These are phyloP conservation scores for Petrophora chlorosata DNA, from an alignment of 2,888 invertebrate species.

Conservation along the genomic window DNA sequence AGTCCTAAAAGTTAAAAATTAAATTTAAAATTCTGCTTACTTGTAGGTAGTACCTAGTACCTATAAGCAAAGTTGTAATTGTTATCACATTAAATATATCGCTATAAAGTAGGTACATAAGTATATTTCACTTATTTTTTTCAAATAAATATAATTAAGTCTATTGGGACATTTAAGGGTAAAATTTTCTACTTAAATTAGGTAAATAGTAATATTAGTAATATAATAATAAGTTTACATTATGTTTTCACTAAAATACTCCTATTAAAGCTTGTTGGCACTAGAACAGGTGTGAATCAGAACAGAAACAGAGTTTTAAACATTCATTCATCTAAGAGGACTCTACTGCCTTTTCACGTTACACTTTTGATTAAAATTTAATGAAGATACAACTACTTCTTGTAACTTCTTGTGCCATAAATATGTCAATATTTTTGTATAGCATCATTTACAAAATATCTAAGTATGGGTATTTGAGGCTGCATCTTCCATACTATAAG, in stretches of 20 bases:
- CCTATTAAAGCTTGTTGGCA: constrained; percentile 21
- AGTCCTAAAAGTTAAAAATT: not conserved
- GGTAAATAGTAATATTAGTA: constrained; percentile 16
- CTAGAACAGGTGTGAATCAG: not conserved
- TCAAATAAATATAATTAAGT: constrained; percentile 5
- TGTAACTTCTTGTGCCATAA: too few species aligned
- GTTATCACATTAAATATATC: constrained; percentile 1
- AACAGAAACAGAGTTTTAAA: not conserved
- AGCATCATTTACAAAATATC: too few species aligned
- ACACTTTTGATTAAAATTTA: too few species aligned
- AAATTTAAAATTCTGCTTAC: not conserved
- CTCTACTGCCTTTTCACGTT: too few species aligned
- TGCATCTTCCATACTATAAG: too few species aligned
- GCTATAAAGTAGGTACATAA: constrained; percentile 11
- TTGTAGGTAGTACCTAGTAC: constrained; percentile 1
- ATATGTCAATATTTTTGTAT: too few species aligned
- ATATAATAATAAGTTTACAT: constrained; percentile 9
- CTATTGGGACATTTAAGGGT: constrained; percentile 21
- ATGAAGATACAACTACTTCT: too few species aligned
- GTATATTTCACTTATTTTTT: not conserved
- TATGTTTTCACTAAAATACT: constrained; percentile 15
- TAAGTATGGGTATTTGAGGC: too few species aligned
- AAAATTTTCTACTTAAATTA: constrained; percentile 23
- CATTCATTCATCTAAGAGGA: too few species aligned
- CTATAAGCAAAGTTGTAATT: constrained; percentile 5